Base-by-base conservation (phyloP, 1,140 invertebrate species). In the Drosophila hydei region DNA sequence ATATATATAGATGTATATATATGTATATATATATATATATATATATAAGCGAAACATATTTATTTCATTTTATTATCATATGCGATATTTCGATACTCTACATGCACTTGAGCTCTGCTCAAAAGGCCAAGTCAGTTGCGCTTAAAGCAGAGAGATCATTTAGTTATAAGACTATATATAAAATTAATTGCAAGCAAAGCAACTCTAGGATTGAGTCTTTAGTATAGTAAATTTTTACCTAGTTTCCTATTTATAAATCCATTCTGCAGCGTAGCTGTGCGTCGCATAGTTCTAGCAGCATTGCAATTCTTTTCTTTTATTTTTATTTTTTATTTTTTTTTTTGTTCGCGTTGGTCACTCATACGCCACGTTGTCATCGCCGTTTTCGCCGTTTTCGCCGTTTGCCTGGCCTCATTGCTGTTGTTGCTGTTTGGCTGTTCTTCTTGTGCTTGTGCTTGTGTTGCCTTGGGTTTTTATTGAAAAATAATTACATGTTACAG, bases 401-500 rank as follows among this genome's bases (percentile, higher is more conserved):
- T 52, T 68, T 68, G 56, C 50, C 47, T 60, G 52, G 36, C 38
- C 69, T 64, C 43, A 40, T 62, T 51, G 36, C 11, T 33, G 51
- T 27, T 67, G 63, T 27, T 56, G 8, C 8, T 36, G 42, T 47
- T 70, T 54, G 33, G 45, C 67, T 65, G 60, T 72, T 63, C 62
- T 60, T 59, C 58, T 73, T 65, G 72, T 79, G 55, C 62, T 78
- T 72, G 43, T 25, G 63, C 47, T 63, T 58, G 72, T 77, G 67
- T 72, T 89, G 85, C 70, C 77, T 87, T 85, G 79, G 79, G 85
- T 80, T 89, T 80, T 89, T 89, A 89, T 89, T 89, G 85, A 89
- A 89, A 89, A 85, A 89, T 89, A 89, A 89, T 89, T 89, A 89
- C 85, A 89, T 89, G 85, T 80, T 89, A 85, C 85, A 89, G 85